Evolutionary conservation across 2,888 invertebrate genomes (phyloP), one percentile per base, ranked within the genome.

Genomic region (Chrysotoxum bicinctum): DNA sequence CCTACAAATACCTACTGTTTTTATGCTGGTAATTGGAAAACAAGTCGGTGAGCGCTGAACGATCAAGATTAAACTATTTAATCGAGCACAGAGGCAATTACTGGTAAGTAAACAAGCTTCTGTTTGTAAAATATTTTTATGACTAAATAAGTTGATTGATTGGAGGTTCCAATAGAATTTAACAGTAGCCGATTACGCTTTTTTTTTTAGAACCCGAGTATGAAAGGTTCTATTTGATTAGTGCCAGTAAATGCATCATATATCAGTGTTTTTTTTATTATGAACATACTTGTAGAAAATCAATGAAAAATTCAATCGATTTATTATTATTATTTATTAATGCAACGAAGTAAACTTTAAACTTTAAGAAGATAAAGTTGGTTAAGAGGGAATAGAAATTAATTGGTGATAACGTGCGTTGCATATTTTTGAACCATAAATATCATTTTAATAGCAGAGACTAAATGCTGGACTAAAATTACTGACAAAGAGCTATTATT

Each of bases 71-170:
- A 83, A 35, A 40, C 56, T 78, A 83, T 79, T 83, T 78, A 64
- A 83, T 70, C 78, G 64, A 79, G 83, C 83, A 83, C 83, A 79
- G 83, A 74, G 56, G 83, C 83, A 83, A 83, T 79, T 83, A 83
- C 72, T 50, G 64, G 78, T 82, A 72, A 77, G 78, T 64, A 83
- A 83, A 83, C 78, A 83, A 79, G 83, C 78, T 83, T 83, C 83
- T 83, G 83, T 83, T 83, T 83, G 69, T 78, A 78, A 54, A 37
- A 50, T n/a, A n/a, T n/a, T 76, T 77, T 69, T 77, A 74, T 70
- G 69, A 64, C 43, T 56, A 35, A 54, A 54, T 73, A 50, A 21
- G 32, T 76, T 76, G 78, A 83, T 74, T 74, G 52, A 74, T 74
- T 64, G 73, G 21, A 37, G n/a, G 48, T 48, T 64, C 32, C 21